Conservation (phyloP, 2,888 invertebrate genomes). For the Ophraella communa region DNA sequence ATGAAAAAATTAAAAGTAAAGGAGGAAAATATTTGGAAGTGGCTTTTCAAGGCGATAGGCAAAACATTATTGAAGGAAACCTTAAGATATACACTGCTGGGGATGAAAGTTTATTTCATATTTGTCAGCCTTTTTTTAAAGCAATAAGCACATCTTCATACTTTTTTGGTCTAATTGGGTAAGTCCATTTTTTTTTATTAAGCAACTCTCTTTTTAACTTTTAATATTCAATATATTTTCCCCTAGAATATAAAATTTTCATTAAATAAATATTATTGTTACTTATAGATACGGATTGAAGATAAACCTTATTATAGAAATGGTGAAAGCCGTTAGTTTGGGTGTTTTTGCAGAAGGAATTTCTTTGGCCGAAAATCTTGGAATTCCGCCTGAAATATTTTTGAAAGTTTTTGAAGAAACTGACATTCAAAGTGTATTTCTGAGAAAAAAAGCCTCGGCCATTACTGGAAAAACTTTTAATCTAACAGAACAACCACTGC, state of each 20-base stretch:
- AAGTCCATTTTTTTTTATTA: neutral
- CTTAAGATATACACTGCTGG: neutral
- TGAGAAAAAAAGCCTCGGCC: neutral
- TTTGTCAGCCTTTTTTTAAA: neutral
- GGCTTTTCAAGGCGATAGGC: neutral
- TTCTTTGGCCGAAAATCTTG: neutral
- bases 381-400: neutral
- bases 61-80: neutral
- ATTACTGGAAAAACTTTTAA: neutral
- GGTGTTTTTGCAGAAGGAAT: neutral
- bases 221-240: too few relatives aligned
- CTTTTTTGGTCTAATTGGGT: neutral
- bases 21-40: slow-evolving; percentile 2
- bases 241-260: too few relatives aligned
- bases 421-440: neutral
- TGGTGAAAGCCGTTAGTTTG: slow-evolving; percentile 1
- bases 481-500: neutral
- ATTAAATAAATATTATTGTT: neutral
- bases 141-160: neutral
- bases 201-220: too few relatives aligned
- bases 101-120: neutral
- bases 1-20: neutral
- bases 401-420: neutral
- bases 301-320: neutral
- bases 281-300: neutral